Base-by-base conservation (phyloP, 64 coral and sea anemone species). In the Orbicella faveolata region DNA sequence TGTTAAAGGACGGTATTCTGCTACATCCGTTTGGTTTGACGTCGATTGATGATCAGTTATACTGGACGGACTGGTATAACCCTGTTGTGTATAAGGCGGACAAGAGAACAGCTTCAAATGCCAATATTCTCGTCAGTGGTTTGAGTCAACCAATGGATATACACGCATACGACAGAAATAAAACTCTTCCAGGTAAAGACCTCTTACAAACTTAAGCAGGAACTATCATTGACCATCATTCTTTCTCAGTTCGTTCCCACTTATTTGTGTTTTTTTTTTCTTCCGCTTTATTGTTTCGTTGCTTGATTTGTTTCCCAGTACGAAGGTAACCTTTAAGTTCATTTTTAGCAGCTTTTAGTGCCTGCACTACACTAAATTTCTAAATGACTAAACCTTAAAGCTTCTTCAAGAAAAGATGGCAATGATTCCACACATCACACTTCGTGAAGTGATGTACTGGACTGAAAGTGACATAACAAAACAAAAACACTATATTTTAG, bases 111-210 rank as follows among this genome's bases (percentile, higher is more conserved):
- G 44, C 63, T 39, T 17, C 65, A 5, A 63, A 88, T 62, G 19
- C 63, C 0, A 81, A 36, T 33, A 57, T 74, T 44, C 25, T 80
- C 30, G 0, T 80, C 8, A 74, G 20, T 2, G 76, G 76, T 4
- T 19, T 92, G 14, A 67, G 59, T 17, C 69, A 34, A 79, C 91
- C 91, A 6, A 92, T 92, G 91, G 91, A 87, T 80, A 80, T 92
- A 81, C 75, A 92, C 70, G 84, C 62, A 41, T 88, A 73, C 68
- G 83, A 87, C 55, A 87, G 57, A 68, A 54, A 65, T 26, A 36
- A 54, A 52, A 16, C 89, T 30, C 39, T 83, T 23, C 67, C 67
- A n/a, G 75, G 41, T 48, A 53, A 78, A 44, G 20, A 67, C 18
- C 64, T n/a, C 4, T 8, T 25, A 70, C 9, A 23, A 70, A 10